Base-by-base conservation (phyloP, 2,888 invertebrate genomes). In the Drosophila suboccidentalis region DNA sequence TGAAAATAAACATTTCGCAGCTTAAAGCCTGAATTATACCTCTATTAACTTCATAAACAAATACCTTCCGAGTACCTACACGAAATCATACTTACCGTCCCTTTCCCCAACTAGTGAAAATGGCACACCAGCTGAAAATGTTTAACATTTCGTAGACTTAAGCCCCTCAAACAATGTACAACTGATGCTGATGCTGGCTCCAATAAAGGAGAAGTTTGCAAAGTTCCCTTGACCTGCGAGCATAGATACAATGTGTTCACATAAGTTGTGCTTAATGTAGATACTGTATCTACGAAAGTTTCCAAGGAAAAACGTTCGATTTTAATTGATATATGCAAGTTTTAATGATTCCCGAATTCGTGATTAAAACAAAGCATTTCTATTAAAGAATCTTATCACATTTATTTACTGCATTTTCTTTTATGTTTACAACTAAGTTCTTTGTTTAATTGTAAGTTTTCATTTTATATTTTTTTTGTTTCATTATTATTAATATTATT, bases 351-450 rank as follows among this genome's bases (percentile, higher is more conserved):
- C 22, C 26, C 13, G 26, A 8, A 5, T 26, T 22, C 26, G 46
- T 47, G 49, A 53, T 44, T 44, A 55, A 64, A 11, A 71, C 47
- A 65, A 36, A 9, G 8, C 1, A 22, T 69, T 82, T 85, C 85
- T 83, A 83, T 84, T 90, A 78, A 91, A 91, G 91, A 91, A 92
- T 91, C 91, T 92, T 92, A 92, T 92, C 92, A 92, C 92, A 92
- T 92, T 92, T 92, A 92, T 92, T 92, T 92, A 92, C 92, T 91
- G 91, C 87, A 89, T 89, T 78, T 79, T 76, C 80, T 79, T 84
- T 78, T 73, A 80, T 85, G 70, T 83, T 79, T 90, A 85, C 80
- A 75, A 57, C 84, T 87, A 85, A 78, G 83, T 82, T 84, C 64
- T 77, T 76, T 86, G 70, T 77, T 69, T 75, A 78, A 79, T 71